phyloP scores from a whole-genome alignment of 2,888 invertebrate genomes.

The Cinara cedri region DNA sequence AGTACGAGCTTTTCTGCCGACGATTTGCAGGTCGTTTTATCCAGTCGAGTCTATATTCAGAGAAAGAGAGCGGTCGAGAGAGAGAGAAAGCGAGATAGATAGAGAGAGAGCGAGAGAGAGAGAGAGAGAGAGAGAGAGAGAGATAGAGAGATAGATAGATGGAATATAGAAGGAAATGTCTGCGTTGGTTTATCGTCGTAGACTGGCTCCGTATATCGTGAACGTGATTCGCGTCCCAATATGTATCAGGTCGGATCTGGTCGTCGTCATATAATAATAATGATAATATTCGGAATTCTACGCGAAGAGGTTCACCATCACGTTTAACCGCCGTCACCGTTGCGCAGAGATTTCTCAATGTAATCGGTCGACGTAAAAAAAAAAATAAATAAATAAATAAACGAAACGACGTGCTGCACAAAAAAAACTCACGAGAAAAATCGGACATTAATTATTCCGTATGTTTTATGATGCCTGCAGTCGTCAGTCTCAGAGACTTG shows the following conservation, averaged over 20 bases:
- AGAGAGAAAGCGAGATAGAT: not conserved
- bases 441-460: constrained; percentile 41
- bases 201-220: not conserved
- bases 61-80: not conserved
- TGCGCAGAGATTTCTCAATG: constrained; percentile 2
- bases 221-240: constrained; percentile 35
- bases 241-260: not conserved
- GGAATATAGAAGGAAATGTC: not conserved
- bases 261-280: constrained; percentile 22
- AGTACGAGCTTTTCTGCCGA: no score
- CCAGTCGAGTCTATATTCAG: no score
- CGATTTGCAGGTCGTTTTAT: no score
- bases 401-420: no score
- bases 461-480: not conserved
- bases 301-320: constrained; percentile 10
- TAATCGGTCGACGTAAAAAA: constrained; percentile 19
- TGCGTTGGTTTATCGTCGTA: not conserved
- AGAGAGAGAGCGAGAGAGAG: not conserved
- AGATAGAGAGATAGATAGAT: not conserved
- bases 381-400: not conserved
- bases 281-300: not conserved
- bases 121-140: not conserved
- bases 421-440: constrained; percentile 20
- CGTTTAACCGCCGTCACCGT: no score
- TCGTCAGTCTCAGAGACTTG: constrained; percentile 28